Percentiles rank a stretch among this genome's conserved stretches.
Evolutionary conservation across 2,888 invertebrate species (phyloP).

Genomic region (Eledona agricola): DNA sequence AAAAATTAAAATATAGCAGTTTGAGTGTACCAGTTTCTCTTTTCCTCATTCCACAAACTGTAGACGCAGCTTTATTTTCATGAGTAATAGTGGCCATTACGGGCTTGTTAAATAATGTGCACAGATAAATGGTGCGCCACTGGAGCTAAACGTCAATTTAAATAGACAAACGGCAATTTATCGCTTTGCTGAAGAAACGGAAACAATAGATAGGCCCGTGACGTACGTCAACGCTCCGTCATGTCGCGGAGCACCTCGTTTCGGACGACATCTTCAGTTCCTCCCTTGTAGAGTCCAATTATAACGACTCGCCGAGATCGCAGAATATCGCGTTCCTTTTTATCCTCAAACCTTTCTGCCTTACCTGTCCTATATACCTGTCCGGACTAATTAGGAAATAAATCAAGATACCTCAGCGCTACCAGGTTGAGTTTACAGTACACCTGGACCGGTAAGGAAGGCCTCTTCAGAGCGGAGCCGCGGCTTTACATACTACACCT

Average conservation of each 20-base stretch:
- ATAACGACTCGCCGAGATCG: conserved; percentile 14
- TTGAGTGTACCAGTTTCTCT: too few relatives aligned
- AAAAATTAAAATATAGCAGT: too few relatives aligned
- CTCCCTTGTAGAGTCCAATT: conserved; percentile 11
- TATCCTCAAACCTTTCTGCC: conserved; percentile 54
- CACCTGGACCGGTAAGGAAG: conserved; percentile 42
- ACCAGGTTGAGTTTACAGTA: conserved; percentile 47
- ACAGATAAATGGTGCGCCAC: too few relatives aligned
- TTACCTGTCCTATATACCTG: conserved; percentile 61
- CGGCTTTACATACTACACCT: conserved; percentile 37
- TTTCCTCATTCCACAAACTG: too few relatives aligned
- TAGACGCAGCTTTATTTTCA: too few relatives aligned
- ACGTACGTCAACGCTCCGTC: too few relatives aligned
- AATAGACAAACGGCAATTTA: too few relatives aligned
- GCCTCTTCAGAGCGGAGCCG: conserved; percentile 26
- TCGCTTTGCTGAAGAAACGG: too few relatives aligned
- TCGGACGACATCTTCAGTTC: conserved; percentile 1
- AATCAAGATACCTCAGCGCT: conserved; percentile 56
- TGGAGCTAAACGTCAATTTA: too few relatives aligned
- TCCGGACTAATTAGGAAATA: conserved; percentile 62
- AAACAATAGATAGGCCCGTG: too few relatives aligned
- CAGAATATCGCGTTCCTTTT: conserved; percentile 39
- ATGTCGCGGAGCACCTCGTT: conserved; percentile 1
- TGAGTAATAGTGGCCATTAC: too few relatives aligned
- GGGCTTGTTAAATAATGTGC: too few relatives aligned